Conservation (phyloP, 2,113 vertebrate genomes). For the Albula goreensis region DNA sequence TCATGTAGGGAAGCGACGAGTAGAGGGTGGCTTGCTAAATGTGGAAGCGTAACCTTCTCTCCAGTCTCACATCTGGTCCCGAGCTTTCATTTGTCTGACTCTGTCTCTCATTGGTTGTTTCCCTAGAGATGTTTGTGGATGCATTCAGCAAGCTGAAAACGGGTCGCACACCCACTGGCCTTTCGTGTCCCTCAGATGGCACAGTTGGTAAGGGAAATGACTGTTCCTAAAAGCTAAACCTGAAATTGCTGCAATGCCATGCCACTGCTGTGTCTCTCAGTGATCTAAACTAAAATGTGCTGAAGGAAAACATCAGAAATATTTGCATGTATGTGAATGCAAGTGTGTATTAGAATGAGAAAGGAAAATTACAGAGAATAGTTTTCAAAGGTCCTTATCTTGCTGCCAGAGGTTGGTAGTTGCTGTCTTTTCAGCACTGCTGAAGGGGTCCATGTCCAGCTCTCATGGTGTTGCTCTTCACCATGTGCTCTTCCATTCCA, state of each 20-base stretch:
- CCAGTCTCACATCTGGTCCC: background rate
- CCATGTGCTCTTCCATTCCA: background rate
- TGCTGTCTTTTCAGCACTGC: background rate
- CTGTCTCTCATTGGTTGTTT: background rate
- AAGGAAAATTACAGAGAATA: no score
- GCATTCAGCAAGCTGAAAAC: constrained; percentile 52
- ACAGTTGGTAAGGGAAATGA: background rate
- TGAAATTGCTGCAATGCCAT: background rate
- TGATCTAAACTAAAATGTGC: no score
- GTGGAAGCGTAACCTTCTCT: background rate
- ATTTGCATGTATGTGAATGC: no score
- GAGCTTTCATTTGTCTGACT: constrained; percentile 1
- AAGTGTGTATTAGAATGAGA: background rate
- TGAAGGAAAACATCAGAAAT: background rate
- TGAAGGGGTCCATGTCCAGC: background rate
- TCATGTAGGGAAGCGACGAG: background rate
- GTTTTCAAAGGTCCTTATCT: background rate
- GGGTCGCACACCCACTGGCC: constrained; percentile 33
- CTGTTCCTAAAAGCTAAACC: background rate
- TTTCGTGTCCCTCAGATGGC: constrained; percentile 15
- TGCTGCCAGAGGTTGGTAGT: background rate
- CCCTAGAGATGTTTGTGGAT: constrained; percentile 52
- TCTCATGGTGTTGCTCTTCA: background rate
- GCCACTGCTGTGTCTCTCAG: background rate
- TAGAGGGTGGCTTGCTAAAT: background rate